Percentiles rank a stretch among this genome's conserved stretches.
Conservation (phyloP, 1,140 invertebrate genomes). For the Aphis craccivora region DNA sequence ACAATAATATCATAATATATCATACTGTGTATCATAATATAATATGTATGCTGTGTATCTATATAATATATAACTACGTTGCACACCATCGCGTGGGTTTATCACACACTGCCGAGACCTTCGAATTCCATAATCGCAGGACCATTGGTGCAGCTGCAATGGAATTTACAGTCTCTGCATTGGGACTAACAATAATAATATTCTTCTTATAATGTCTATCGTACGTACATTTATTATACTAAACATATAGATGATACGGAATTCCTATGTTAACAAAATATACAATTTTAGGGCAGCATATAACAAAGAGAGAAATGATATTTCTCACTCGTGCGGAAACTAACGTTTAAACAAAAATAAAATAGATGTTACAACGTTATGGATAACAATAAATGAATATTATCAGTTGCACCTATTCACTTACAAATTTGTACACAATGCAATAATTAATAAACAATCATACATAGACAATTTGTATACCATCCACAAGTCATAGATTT, state of each 20-base stretch:
- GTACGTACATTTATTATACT: neutral
- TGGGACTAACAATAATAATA: neutral
- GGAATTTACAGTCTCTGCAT: neutral
- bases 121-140: neutral
- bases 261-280: neutral
- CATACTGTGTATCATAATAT: neutral
- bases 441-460: no score
- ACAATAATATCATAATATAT: conserved; percentile 1
- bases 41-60: neutral
- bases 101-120: neutral
- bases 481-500: no score
- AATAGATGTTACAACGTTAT: neutral
- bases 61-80: neutral
- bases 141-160: neutral
- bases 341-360: neutral
- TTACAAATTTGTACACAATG: no score
- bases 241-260: neutral
- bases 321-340: no score
- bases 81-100: no score
- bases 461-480: no score
- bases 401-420: no score
- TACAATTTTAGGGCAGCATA: neutral
- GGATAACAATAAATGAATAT: no score
- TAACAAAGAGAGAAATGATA: neutral
- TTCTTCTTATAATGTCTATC: no score